Evolutionary conservation across 2,888 invertebrate species (phyloP), one percentile per base, ranked within the genome.

Genomic region (Achlya flavicornis): DNA sequence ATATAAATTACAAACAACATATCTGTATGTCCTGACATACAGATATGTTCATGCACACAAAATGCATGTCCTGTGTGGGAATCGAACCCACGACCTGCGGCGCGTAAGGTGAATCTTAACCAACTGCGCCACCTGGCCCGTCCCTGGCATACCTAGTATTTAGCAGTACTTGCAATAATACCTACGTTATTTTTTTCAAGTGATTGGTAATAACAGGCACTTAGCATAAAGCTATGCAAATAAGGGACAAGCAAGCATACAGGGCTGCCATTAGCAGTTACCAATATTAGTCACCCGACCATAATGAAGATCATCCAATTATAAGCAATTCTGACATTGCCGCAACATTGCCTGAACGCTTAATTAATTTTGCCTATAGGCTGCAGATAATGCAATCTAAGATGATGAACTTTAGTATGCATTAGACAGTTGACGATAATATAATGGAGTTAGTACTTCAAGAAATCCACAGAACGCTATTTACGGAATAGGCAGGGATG

Each of bases 311-410:
- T 10, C 53, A n/a, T 19, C 53, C 53, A 53, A 53, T 53, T n/a
- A 53, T 19, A 53, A 53, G 53, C 53, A 16, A 53, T 8, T 53
- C 53, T n/a, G 16, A 16, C 16, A 48, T 48, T 19, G 4, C 53
- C 53, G 53, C 53, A 53, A 53, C 53, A 53, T 53, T 53, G 53
- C n/a, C n/a, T 33, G 32, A 58, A 58, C 35, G 58, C 32, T 58
- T 16, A 33, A 5, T 61, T 46, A 61, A 61, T 43, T 43, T 19
- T 53, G 53, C 10, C 10, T 53, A 8, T 7, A 19, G 10, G 19
- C 35, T 16, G 4, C 19, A 53, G 53, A 53, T 19, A 53, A 53
- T 19, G 53, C 53, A 53, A 53, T 53, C 4, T n/a, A 19, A 8
- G 10, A 19, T 26, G 2, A 26, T 26, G 26, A 26, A 26, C 26